Percentiles rank a stretch among this genome's conserved stretches.
phyloP scores from a whole-genome alignment of 2,888 invertebrate genomes.

The Timandra comae region DNA sequence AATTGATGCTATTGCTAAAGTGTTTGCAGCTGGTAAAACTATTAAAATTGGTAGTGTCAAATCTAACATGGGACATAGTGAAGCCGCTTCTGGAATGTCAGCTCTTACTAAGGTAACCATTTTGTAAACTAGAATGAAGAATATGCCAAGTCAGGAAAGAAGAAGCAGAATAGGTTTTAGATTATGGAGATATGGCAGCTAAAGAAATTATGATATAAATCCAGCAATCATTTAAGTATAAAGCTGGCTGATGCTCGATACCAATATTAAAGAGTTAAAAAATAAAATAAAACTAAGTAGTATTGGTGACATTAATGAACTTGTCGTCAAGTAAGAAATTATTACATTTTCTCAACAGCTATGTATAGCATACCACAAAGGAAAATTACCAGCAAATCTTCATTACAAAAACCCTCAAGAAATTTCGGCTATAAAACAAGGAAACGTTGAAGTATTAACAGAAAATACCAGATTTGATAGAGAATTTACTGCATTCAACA shows the following conservation, averaged over 20 bases:
- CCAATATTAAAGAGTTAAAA: too few relatives aligned
- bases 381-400: conserved; percentile 34
- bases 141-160: too few relatives aligned
- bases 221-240: too few relatives aligned
- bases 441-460: conserved; percentile 29
- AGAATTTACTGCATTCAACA: conserved; percentile 37
- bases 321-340: not conserved
- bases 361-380: conserved; percentile 36
- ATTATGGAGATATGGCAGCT: too few relatives aligned
- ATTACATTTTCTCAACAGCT: conserved; percentile 26
- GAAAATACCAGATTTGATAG: conserved; percentile 28
- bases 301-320: not conserved
- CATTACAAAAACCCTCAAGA: conserved; percentile 30
- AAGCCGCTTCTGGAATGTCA: conserved; percentile 56
- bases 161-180: too few relatives aligned
- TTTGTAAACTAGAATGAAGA: too few relatives aligned
- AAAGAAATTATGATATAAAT: too few relatives aligned
- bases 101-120: conserved; percentile 75
- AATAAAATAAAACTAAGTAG: not conserved
- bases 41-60: conserved; percentile 69
- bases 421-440: conserved; percentile 24
- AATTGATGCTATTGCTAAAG: conserved; percentile 74
- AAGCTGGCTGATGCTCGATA: too few relatives aligned
- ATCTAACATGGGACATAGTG: conserved; percentile 54
- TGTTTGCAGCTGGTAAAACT: conserved; percentile 68